These are phyloP conservation scores for Diplodus puntazzo DNA, from an alignment of 2,797 vertebrate species.

Conservation along the genomic window DNA sequence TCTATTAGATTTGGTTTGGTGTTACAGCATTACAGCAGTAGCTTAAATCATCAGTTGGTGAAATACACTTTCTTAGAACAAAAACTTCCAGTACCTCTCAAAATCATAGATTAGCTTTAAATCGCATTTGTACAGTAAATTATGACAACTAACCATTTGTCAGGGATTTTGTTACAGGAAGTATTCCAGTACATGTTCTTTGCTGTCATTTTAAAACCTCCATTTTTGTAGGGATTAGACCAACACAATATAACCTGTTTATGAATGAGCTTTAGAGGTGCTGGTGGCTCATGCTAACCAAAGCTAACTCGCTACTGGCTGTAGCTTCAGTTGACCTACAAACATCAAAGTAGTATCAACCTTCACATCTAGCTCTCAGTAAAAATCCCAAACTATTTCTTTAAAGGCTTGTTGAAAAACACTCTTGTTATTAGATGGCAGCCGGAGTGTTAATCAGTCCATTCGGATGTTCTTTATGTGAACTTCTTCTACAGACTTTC, in stretches of 20 bases:
- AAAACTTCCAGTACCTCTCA: no score
- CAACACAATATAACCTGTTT: neutral
- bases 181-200: no score
- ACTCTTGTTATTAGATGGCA: neutral
- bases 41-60: neutral
- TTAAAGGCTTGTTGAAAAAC: neutral
- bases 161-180: no score
- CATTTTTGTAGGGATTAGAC: neutral
- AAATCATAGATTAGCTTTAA: no score
- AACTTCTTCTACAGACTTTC: conserved; percentile 45
- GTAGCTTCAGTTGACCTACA: neutral
- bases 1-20: neutral
- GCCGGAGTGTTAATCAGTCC: neutral
- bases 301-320: neutral
- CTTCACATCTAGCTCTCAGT: neutral
- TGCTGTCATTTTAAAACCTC: no score
- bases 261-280: neutral
- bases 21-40: neutral
- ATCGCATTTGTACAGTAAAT: neutral
- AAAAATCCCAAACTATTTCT: neutral
- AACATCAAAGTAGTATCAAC: neutral
- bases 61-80: neutral
- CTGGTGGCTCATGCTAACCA: neutral
- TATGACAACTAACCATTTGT: no score
- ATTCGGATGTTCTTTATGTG: neutral